Conservation (phyloP, 2,797 vertebrate species). For the Darevskia mixta region DNA sequence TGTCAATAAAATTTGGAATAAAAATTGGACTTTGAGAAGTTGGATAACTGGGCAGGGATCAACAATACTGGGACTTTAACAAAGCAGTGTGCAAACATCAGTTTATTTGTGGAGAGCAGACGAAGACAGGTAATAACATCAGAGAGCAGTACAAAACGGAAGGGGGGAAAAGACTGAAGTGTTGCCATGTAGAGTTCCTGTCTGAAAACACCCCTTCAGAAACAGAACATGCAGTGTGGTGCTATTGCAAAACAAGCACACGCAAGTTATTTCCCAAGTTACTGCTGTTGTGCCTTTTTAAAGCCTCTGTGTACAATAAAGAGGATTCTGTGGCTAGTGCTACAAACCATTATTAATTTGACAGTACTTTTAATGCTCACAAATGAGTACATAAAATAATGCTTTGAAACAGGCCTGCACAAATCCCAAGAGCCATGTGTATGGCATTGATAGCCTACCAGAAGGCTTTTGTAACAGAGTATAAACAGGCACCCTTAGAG, state of each 20-base stretch:
- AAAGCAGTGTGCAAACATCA: constrained; percentile 48
- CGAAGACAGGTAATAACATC: constrained; percentile 50
- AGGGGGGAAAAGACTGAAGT: constrained; percentile 56
- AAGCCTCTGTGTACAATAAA: not conserved
- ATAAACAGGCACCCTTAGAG: no score
- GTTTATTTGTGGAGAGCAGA: constrained; percentile 31
- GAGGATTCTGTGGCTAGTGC: not conserved
- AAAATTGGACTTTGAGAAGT: not conserved
- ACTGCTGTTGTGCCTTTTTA: constrained; percentile 6
- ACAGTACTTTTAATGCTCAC: not conserved
- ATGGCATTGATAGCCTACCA: not conserved
- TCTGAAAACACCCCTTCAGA: constrained; percentile 53
- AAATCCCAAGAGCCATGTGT: not conserved
- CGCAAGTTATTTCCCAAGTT: constrained; percentile 63
- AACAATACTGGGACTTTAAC: constrained; percentile 41
- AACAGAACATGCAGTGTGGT: constrained; percentile 69
- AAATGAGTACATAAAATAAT: constrained; percentile 2
- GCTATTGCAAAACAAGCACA: constrained; percentile 58
- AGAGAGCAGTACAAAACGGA: constrained; percentile 55
- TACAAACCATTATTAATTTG: constrained; percentile 18
- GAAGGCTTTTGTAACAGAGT: not conserved
- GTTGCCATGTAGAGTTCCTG: constrained; percentile 50
- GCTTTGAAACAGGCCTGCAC: constrained; percentile 6
- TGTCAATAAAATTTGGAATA: not conserved
- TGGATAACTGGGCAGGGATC: constrained; percentile 28